phyloP scores from a whole-genome alignment of 2,888 invertebrate species.

The Eustalomyia histrio region DNA sequence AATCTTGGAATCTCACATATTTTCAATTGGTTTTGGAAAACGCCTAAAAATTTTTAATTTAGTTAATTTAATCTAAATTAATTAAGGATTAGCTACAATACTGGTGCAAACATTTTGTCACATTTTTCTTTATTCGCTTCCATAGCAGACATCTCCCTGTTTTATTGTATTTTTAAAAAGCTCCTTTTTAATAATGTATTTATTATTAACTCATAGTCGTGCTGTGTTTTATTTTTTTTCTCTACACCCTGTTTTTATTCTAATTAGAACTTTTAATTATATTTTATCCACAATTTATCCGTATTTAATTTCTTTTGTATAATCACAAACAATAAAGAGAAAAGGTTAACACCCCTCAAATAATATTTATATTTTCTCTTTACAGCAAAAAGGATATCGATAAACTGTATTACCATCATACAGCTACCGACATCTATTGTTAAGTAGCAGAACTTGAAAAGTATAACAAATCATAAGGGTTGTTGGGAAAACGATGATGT shows the following conservation, averaged over 20 bases:
- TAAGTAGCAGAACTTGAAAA: slow-evolving; percentile 8
- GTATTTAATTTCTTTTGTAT: slow-evolving; percentile 1
- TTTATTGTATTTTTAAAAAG: no score
- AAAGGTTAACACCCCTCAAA: slow-evolving; percentile 28
- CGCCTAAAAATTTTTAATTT: no score
- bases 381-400: slow-evolving; percentile 55
- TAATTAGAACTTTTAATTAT: slow-evolving; percentile 16
- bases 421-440: slow-evolving; percentile 47
- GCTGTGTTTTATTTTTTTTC: not conserved
- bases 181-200: no score
- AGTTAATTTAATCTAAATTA: no score
- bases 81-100: no score
- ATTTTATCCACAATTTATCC: slow-evolving; percentile 39
- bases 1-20: no score
- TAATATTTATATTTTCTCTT: slow-evolving; percentile 45
- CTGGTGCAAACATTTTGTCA: no score
- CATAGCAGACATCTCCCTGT: no score
- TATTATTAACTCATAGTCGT: no score
- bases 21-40: no score
- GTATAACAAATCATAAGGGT: slow-evolving; percentile 12
- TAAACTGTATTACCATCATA: slow-evolving; percentile 47
- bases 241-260: slow-evolving; percentile 44
- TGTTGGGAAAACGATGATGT: not conserved
- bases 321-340: slow-evolving; percentile 21
- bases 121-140: no score